Percentiles rank a stretch among this genome's conserved stretches.
These are phyloP conservation scores for Bubo scandiacus DNA, from an alignment of 2,113 vertebrate species.

Conservation along the genomic window DNA sequence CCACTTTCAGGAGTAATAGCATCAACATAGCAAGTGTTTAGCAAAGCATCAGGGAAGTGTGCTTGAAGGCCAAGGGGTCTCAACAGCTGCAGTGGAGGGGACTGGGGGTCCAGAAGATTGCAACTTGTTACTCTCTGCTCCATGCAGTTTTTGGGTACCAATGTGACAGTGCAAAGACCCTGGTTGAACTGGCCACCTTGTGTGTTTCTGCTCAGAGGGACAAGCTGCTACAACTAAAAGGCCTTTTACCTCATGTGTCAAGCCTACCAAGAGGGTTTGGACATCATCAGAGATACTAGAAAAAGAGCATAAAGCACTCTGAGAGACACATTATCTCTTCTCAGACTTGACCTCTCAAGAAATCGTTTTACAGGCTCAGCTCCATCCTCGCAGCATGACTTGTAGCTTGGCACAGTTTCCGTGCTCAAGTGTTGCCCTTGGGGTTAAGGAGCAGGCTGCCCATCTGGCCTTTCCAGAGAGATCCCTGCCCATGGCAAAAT, in stretches of 20 bases:
- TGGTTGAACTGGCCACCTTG: neutral
- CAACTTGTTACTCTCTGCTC: neutral
- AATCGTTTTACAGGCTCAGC: neutral
- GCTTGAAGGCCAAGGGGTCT: neutral
- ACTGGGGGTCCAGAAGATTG: neutral
- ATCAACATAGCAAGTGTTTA: neutral
- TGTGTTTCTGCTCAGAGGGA: neutral
- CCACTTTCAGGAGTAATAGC: neutral
- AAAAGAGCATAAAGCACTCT: neutral
- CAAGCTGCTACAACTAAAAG: neutral
- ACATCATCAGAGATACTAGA: neutral
- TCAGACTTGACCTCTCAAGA: neutral
- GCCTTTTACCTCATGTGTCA: neutral
- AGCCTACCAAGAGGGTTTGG: neutral
- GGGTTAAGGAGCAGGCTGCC: neutral
- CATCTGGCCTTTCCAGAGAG: neutral
- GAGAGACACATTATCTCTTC: neutral
- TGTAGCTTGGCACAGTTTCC: neutral
- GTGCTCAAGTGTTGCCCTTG: too few species aligned
- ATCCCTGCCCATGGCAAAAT: neutral
- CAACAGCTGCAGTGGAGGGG: neutral
- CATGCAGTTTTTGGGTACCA: neutral
- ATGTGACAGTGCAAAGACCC: too few species aligned
- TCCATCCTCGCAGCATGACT: neutral
- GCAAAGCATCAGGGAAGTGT: neutral